Conservation (phyloP, 2,888 invertebrate genomes). For the Rhogogaster chlorosoma region DNA sequence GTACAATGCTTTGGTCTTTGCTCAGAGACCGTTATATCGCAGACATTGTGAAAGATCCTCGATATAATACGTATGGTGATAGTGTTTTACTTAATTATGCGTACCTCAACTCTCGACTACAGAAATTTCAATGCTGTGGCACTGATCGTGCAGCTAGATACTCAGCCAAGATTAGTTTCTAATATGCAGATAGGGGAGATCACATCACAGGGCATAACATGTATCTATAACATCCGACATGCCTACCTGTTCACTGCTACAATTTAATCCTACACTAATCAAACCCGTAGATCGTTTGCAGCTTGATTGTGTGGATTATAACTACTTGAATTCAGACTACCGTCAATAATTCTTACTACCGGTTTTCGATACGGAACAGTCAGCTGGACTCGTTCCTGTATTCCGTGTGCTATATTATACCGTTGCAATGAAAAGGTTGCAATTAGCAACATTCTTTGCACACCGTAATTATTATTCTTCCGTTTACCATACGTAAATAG, state of each 20-base stretch:
- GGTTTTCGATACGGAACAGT: not conserved
- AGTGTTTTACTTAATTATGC: slow-evolving; percentile 5
- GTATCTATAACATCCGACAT: not conserved
- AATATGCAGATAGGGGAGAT: slow-evolving; percentile 53
- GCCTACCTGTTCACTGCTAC: not conserved
- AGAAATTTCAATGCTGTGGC: slow-evolving; percentile 20
- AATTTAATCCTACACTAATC: not conserved
- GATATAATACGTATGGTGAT: not conserved
- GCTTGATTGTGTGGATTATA: not conserved
- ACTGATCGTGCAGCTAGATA: slow-evolving; percentile 14
- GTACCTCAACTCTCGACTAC: not conserved
- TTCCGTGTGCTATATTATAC: not conserved
- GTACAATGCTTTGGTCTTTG: not conserved
- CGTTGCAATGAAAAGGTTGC: not conserved
- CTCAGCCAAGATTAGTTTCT: slow-evolving; percentile 33
- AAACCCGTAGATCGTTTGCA: not conserved
- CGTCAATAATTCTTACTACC: not conserved
- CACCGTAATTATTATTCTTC: not conserved
- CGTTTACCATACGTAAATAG: not conserved
- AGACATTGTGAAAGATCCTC: slow-evolving; percentile 20
- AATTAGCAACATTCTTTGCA: not conserved
- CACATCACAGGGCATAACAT: slow-evolving; percentile 40
- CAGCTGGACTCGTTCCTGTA: not conserved
- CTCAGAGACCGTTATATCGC: slow-evolving; percentile 1
- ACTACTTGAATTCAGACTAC: not conserved